phyloP scores from a whole-genome alignment of 2,797 vertebrate species.

The Phalloptychus januarius region DNA sequence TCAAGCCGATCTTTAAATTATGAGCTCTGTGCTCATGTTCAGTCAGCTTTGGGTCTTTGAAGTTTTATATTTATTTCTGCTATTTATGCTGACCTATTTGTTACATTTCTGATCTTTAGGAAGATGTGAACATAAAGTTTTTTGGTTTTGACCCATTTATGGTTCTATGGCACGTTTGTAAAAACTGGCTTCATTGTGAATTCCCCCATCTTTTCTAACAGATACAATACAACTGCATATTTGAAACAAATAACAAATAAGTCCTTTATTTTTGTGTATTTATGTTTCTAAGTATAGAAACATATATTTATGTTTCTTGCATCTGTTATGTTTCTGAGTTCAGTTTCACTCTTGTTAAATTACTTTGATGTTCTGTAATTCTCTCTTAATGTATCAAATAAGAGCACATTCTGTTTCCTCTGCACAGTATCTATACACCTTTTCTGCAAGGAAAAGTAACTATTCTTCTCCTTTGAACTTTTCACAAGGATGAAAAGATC shows the following conservation, averaged over 20 bases:
- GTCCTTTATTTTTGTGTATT: background rate
- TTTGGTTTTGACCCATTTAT: slow-evolving; percentile 2
- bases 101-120: background rate
- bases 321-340: background rate
- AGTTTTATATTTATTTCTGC: slow-evolving; percentile 3
- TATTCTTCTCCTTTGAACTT: slow-evolving; percentile 2
- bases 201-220: background rate
- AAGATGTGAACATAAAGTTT: background rate
- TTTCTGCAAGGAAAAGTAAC: background rate
- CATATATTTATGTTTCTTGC: background rate
- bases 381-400: background rate
- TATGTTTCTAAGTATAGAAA: background rate
- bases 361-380: background rate
- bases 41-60: background rate
- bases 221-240: background rate
- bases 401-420: background rate
- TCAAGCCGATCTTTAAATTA: background rate
- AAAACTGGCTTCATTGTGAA: background rate
- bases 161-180: background rate
- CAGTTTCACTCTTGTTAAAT: background rate
- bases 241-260: background rate
- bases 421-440: background rate
- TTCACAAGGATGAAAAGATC: background rate
- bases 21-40: background rate
- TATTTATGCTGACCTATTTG: background rate